Evolutionary conservation across 1,140 invertebrate species (phyloP).

Genomic region (Bombus cullumanus): DNA sequence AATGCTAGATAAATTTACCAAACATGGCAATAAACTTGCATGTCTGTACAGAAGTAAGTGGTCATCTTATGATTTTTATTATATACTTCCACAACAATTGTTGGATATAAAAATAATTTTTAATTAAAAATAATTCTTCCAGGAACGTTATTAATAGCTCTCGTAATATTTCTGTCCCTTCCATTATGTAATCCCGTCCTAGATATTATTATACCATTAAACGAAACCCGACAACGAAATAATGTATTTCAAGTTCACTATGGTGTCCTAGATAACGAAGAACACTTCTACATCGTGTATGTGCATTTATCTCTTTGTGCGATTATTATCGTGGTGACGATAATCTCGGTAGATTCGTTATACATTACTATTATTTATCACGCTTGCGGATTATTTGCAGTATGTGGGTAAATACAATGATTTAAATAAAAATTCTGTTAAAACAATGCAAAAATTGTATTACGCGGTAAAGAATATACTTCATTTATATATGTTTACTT

Average conservation of each 20-base stretch:
- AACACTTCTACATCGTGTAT: neutral
- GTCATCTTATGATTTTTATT: neutral
- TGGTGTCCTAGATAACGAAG: neutral
- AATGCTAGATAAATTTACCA: neutral
- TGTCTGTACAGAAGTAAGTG: neutral
- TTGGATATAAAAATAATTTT: neutral
- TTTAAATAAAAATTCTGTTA: neutral
- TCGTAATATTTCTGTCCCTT: neutral
- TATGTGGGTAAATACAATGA: constrained; percentile 32
- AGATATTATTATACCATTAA: constrained; percentile 16
- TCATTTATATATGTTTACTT: neutral
- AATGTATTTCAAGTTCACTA: constrained; percentile 3
- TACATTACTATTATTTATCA: constrained; percentile 18
- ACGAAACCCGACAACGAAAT: constrained; percentile 1
- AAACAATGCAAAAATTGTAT: neutral
- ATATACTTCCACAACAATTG: neutral
- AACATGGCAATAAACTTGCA: neutral
- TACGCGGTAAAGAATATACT: too few relatives aligned
- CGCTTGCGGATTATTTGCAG: constrained; percentile 10
- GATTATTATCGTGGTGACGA: neutral
- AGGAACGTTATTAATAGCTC: neutral
- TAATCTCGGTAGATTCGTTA: constrained; percentile 14
- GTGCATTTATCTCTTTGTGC: neutral
- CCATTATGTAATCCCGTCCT: neutral
- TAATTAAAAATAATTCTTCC: neutral